phyloP scores from a whole-genome alignment of 2,113 vertebrate genomes.

The Nibea albiflora region DNA sequence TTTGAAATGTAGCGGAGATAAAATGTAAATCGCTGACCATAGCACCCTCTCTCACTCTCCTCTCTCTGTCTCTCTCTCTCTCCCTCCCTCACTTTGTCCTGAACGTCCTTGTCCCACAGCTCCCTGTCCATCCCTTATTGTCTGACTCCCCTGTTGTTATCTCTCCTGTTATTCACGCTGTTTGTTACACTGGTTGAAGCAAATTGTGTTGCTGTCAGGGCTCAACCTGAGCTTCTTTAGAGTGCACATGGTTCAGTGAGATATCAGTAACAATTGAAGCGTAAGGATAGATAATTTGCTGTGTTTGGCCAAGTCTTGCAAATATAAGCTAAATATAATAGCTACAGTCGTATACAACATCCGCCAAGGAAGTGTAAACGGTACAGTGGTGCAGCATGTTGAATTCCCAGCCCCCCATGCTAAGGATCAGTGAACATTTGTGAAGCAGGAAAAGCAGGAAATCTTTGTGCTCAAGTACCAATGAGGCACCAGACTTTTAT shows the following conservation, averaged over 20 bases:
- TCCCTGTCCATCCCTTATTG: background rate
- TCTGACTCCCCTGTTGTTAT: slow-evolving; percentile 34
- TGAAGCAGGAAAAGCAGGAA: slow-evolving; percentile 21
- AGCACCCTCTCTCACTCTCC: background rate
- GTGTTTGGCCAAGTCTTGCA: background rate
- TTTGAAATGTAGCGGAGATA: background rate
- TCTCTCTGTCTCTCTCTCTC: background rate
- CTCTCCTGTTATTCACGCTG: slow-evolving; percentile 16
- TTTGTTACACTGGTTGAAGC: slow-evolving; percentile 29
- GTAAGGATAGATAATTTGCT: slow-evolving; percentile 5
- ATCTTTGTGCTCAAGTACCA: slow-evolving; percentile 18
- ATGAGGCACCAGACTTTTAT: slow-evolving; percentile 29
- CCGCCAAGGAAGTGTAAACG: background rate
- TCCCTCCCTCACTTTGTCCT: slow-evolving; percentile 9
- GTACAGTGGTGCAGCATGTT: background rate
- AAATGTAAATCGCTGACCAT: slow-evolving; percentile 20
- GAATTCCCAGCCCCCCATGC: slow-evolving; percentile 7
- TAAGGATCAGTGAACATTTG: slow-evolving; percentile 47
- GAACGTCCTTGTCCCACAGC: slow-evolving; percentile 30
- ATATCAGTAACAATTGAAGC: slow-evolving; percentile 7
- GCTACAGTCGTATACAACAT: background rate
- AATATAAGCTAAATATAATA: background rate
- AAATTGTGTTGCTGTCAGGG: slow-evolving; percentile 36
- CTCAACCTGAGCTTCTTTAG: slow-evolving; percentile 19
- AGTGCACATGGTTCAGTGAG: background rate